These are phyloP conservation scores for Eupithecia subfuscata DNA, from an alignment of 2,888 invertebrate genomes.

Conservation along the genomic window DNA sequence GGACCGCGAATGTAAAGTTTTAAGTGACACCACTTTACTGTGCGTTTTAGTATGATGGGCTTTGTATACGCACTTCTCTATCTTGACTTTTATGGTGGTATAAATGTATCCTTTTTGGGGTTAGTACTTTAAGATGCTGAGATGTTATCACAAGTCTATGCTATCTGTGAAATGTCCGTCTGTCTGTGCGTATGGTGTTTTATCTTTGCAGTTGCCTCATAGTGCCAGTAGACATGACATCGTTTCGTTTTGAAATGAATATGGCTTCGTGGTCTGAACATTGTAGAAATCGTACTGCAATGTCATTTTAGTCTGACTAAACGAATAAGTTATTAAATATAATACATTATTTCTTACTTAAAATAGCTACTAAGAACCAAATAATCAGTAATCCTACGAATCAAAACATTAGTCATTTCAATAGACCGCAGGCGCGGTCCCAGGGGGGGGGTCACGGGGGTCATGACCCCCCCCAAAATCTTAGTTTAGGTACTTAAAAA, in stretches of 20 bases:
- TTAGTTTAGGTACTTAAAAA: too few relatives aligned
- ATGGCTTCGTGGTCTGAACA: neutral
- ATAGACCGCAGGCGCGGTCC: too few relatives aligned
- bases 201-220: neutral
- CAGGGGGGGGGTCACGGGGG: too few relatives aligned
- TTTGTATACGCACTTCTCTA: constrained; percentile 18
- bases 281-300: neutral
- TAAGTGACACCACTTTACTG: constrained; percentile 34
- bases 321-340: too few relatives aligned
- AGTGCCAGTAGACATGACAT: neutral
- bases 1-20: constrained; percentile 45
- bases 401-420: too few relatives aligned
- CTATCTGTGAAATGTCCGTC: neutral
- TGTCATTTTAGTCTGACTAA: too few relatives aligned
- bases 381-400: too few relatives aligned
- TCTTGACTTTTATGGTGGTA: constrained; percentile 9
- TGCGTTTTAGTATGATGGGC: constrained; percentile 23
- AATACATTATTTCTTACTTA: too few relatives aligned
- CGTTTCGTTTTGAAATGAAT: neutral
- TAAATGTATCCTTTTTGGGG: constrained; percentile 15
- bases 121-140: constrained; percentile 3
- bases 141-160: neutral
- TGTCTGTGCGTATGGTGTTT: neutral
- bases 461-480: too few relatives aligned
- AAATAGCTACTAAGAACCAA: too few relatives aligned